Conservation (phyloP, 1,140 invertebrate genomes). For the Drosophila jambulina region DNA sequence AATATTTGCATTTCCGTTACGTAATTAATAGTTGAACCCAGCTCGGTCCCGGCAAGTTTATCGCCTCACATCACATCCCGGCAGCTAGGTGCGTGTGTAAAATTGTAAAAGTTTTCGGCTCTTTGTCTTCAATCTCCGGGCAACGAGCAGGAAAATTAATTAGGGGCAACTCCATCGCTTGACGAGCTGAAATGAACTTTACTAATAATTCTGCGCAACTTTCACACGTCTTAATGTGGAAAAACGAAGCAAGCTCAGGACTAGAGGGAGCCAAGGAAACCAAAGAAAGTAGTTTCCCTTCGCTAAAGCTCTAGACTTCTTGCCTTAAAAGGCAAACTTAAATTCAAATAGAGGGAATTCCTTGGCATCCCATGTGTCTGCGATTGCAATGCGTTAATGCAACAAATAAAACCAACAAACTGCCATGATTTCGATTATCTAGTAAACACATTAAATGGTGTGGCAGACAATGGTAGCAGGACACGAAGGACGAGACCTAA, state of each 20-base stretch:
- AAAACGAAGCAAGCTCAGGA: not conserved
- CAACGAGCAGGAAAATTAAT: slow-evolving; percentile 42
- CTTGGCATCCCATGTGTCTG: slow-evolving; percentile 19
- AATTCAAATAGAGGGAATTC: slow-evolving; percentile 2
- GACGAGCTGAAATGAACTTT: slow-evolving; percentile 19
- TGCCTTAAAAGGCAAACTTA: slow-evolving; percentile 1
- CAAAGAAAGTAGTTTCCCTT: not conserved
- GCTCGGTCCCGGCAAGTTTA: slow-evolving; percentile 33
- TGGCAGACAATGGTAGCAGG: slow-evolving; percentile 66
- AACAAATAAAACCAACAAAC: slow-evolving; percentile 64
- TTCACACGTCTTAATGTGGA: slow-evolving; percentile 8
- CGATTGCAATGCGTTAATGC: slow-evolving; percentile 46
- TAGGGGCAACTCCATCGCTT: slow-evolving; percentile 19
- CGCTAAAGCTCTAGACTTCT: not conserved
- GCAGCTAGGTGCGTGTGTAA: slow-evolving; percentile 11
- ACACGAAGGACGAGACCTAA: slow-evolving; percentile 17
- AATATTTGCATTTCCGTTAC: slow-evolving; percentile 72
- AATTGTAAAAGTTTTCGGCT: slow-evolving; percentile 46
- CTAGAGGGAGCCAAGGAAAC: not conserved
- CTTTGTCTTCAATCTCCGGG: slow-evolving; percentile 33
- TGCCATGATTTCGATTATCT: slow-evolving; percentile 76
- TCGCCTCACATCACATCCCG: slow-evolving; percentile 30
- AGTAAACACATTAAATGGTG: slow-evolving; percentile 81
- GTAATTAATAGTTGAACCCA: slow-evolving; percentile 62
- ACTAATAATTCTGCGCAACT: slow-evolving; percentile 21